Evolutionary conservation across 2,888 invertebrate species (phyloP).

Genomic region (Cephus pygmeus): DNA sequence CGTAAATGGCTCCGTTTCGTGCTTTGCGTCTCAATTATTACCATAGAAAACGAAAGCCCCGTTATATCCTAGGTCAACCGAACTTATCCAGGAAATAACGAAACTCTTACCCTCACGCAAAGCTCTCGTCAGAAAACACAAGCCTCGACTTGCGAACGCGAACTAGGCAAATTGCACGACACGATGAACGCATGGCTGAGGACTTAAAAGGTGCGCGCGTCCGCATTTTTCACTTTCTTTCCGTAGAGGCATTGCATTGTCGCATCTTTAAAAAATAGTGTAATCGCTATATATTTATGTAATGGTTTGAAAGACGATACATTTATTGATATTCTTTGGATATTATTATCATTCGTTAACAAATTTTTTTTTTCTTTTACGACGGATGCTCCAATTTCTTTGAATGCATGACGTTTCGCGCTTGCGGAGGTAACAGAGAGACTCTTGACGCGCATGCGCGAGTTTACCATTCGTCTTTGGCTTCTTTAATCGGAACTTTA

Average conservation of each 20-base stretch:
- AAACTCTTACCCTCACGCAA: constrained; percentile 8
- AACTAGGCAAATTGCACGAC: constrained; percentile 9
- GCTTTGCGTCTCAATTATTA: background rate
- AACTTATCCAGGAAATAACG: constrained; percentile 13
- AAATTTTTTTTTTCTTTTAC: background rate
- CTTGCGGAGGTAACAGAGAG: background rate
- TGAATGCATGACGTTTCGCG: background rate
- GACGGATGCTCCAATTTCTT: background rate
- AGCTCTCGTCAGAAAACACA: constrained; percentile 17
- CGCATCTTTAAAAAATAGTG: background rate
- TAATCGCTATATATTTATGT: background rate
- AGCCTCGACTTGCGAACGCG: constrained; percentile 19
- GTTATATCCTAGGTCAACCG: background rate
- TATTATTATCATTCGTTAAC: background rate
- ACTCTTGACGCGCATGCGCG: background rate
- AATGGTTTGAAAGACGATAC: background rate
- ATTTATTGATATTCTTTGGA: background rate
- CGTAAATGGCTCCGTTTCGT: background rate
- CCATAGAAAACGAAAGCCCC: background rate
- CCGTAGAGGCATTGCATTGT: background rate
- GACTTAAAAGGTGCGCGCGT: background rate
- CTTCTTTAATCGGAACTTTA: background rate
- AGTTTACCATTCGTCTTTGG: background rate
- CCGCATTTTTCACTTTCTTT: background rate
- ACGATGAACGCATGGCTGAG: background rate